A percentile compares a stretch with the other conserved stretches of the same genome.
phyloP scores from a whole-genome alignment of 2,113 vertebrate genomes.

The Emydura subglobosa region DNA sequence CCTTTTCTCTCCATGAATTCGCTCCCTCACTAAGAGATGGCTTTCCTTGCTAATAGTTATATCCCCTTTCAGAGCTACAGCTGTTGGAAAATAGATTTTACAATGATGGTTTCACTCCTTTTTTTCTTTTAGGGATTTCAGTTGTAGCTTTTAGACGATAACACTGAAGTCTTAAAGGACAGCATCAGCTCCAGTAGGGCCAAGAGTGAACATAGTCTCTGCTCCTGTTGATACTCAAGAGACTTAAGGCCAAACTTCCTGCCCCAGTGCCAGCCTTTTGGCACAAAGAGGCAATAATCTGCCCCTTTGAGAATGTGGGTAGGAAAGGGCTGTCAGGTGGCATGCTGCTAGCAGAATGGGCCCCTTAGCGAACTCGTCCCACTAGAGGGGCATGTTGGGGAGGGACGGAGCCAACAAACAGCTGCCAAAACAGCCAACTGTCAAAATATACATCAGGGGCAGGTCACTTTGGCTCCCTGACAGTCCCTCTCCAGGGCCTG shows the following conservation, averaged over 20 bases:
- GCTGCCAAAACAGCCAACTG: constrained; percentile 20
- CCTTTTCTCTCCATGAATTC: background rate
- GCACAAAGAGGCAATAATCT: background rate
- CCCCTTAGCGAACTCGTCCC: constrained; percentile 4
- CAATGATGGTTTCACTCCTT: background rate
- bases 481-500: constrained; percentile 64
- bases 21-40: background rate
- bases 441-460: background rate
- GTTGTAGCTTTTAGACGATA: background rate
- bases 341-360: background rate
- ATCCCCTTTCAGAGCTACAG: background rate
- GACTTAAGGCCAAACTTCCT: background rate
- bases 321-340: background rate
- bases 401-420: constrained; percentile 44
- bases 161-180: background rate
- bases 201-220: background rate
- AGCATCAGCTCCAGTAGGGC: background rate
- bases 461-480: background rate
- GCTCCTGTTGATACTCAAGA: background rate
- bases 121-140: background rate
- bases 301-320: background rate
- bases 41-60: background rate
- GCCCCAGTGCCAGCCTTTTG: background rate
- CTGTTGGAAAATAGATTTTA: background rate
- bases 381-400: background rate